Evolutionary conservation across 2,113 vertebrate genomes (phyloP).

Genomic region (Alectura lathami): DNA sequence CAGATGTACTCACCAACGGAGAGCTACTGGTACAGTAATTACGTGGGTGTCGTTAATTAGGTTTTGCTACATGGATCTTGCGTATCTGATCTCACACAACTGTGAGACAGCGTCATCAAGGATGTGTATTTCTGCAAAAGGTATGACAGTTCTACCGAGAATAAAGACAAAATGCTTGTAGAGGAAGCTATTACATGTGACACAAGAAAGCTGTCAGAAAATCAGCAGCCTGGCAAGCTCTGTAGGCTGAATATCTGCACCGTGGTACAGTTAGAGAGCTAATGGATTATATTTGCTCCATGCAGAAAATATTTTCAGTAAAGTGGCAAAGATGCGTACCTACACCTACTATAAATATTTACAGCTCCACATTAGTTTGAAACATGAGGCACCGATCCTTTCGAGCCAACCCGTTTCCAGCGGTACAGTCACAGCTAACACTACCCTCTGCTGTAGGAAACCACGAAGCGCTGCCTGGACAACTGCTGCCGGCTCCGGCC

Average conservation of each 20-base stretch:
- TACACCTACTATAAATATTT: not conserved
- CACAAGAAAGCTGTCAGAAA: not conserved
- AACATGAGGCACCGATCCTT: not conserved
- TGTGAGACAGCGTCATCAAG: not conserved
- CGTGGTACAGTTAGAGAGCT: not conserved
- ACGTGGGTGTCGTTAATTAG: not conserved
- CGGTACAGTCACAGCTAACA: not conserved
- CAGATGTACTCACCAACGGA: not conserved
- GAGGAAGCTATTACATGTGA: not conserved
- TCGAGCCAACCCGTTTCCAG: not conserved
- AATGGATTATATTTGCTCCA: not conserved
- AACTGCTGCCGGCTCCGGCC: not conserved
- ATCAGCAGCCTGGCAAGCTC: not conserved
- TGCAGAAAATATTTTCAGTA: not conserved
- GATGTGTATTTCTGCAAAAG: not conserved
- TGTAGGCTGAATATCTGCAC: not conserved
- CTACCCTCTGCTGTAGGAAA: conserved; percentile 4
- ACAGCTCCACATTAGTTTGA: not conserved
- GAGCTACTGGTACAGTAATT: not conserved
- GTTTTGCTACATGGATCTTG: not conserved
- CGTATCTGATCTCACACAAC: not conserved
- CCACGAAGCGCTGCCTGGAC: accelerated
- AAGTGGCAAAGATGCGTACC: not conserved
- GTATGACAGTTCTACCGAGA: not conserved
- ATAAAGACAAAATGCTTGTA: not conserved